Evolutionary conservation across 1,140 invertebrate genomes (phyloP).

Genomic region (Aphaenogaster ashmeadi): DNA sequence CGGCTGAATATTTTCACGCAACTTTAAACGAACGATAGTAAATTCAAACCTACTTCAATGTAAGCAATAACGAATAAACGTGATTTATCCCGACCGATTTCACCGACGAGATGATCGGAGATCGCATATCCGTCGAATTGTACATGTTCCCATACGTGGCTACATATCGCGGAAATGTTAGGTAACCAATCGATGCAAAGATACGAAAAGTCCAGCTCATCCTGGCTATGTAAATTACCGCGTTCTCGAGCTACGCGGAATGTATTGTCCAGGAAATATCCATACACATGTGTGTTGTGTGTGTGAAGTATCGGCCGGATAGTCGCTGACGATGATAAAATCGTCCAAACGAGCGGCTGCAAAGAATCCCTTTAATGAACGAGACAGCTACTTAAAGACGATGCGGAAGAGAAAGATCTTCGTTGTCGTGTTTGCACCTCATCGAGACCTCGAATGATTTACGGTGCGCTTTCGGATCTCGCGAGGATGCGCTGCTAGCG

Average conservation of each 20-base stretch:
- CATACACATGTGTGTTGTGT: no score
- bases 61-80: background rate
- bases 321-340: conserved; percentile 6
- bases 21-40: background rate
- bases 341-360: background rate
- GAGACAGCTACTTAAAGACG: background rate
- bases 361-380: conserved; percentile 48
- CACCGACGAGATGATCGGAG: background rate
- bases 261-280: conserved; percentile 25
- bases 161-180: conserved; percentile 45
- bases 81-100: background rate
- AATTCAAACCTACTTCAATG: background rate
- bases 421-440: conserved; percentile 5
- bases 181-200: conserved; percentile 1
- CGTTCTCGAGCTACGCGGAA: conserved; percentile 1
- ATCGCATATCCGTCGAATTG: background rate
- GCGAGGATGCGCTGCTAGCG: conserved; percentile 27
- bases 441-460: conserved; percentile 59
- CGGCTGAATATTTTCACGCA: background rate
- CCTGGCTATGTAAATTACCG: background rate
- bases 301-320: background rate
- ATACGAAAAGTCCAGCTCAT: conserved; percentile 18
- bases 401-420: conserved; percentile 43
- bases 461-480: conserved; percentile 59
- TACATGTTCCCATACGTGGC: background rate